Evolutionary conservation across 2,888 invertebrate species (phyloP), one percentile per base, ranked within the genome.

Genomic region (Anthrax anthrax): DNA sequence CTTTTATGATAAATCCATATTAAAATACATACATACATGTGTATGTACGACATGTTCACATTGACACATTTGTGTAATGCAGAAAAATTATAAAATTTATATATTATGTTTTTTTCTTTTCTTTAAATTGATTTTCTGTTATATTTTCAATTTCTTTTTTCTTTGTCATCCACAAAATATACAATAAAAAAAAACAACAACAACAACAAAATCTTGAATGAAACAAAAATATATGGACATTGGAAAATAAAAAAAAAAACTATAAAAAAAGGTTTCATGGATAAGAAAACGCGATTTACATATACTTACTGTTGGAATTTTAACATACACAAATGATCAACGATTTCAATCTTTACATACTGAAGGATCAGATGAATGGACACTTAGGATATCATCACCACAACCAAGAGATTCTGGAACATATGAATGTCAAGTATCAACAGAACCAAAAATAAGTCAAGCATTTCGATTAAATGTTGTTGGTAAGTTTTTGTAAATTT

Each of bases 251-350:
- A n/a, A n/a, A n/a, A n/a, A n/a, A n/a, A n/a, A n/a, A n/a, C n/a
- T 38, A 43, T 39, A 39, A 47, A 45, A 43, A 44, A 51, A 85
- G 85, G 85, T 86, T 23, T 85, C 85, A 18, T 85, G 86, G 85
- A 85, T 86, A 56, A 73, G 86, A 27, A 83, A 85, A 61, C 73
- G 84, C 39, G 86, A 87, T 66, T 72, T 85, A 42, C 86, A 86
- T 72, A 77, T 81, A 57, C 68, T 81, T 50, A 81, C 81, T 2
- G 80, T 80, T n/a, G 80, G 80, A 42, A 77, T 80, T 53, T 65
- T 80, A 58, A 80, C 80, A 37, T 81, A 81, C 63, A 80, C 80
- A 39, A 80, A 78, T 59, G 81, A 81, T 64, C 80, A 80, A 63
- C 71, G 81, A 55, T 81, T 80, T 62, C 80, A 80, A 62, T 76